Evolutionary conservation across 2,113 vertebrate species (phyloP).

Genomic region (Phrynosoma platyrhinos): DNA sequence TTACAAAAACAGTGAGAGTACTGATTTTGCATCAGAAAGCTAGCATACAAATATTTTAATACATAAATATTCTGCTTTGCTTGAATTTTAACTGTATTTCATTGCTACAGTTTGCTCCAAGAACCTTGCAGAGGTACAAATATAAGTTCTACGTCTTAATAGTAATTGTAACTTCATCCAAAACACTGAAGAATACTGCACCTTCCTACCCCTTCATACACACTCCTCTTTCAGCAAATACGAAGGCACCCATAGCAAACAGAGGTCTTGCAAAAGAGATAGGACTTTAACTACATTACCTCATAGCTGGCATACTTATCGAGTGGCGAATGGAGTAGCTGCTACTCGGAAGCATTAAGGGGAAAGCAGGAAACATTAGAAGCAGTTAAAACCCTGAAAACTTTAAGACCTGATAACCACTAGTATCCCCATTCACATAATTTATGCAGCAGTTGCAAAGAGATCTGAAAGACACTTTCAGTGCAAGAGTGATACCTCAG

Average conservation of each 20-base stretch:
- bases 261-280: background rate
- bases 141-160: background rate
- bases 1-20: background rate
- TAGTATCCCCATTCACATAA: too few species aligned
- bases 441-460: too few species aligned
- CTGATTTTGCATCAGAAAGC: background rate
- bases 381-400: rapidly evolving
- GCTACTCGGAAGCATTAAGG: conserved; percentile 90
- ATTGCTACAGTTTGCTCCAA: background rate
- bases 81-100: background rate
- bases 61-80: background rate
- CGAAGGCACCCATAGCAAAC: background rate
- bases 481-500: too few species aligned
- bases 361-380: conserved; percentile 83
- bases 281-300: conserved; percentile 84
- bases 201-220: background rate
- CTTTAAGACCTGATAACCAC: background rate
- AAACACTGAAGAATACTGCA: background rate
- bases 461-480: background rate
- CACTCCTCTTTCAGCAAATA: background rate
- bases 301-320: conserved; percentile 99
- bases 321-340: conserved; percentile 98
- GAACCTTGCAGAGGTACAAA: background rate
- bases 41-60: background rate
- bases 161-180: background rate